These are phyloP conservation scores for Melanotaenia boesemani DNA, from an alignment of 2,797 vertebrate species.

Conservation along the genomic window DNA sequence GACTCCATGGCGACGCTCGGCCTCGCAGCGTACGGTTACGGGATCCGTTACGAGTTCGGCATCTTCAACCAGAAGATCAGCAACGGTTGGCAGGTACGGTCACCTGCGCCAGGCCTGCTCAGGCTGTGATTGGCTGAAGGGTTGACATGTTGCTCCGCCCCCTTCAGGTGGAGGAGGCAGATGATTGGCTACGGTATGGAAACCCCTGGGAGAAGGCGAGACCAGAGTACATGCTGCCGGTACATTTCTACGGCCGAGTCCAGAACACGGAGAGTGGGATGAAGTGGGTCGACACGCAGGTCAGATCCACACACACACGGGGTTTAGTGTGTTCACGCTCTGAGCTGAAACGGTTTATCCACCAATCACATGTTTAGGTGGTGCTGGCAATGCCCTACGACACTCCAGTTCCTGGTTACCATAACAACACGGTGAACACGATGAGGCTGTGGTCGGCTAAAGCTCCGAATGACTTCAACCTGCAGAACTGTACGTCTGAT, in stretches of 20 bases:
- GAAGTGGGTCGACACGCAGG: conserved; percentile 91
- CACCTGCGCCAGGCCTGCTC: neutral
- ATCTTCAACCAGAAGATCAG: conserved; percentile 94
- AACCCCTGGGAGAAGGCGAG: conserved; percentile 94
- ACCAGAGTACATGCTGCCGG: conserved; percentile 90
- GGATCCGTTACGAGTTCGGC: conserved; percentile 86
- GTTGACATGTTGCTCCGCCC: conserved; percentile 2
- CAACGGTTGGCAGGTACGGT: conserved; percentile 90
- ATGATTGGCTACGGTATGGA: conserved; percentile 91
- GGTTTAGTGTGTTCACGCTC: too few relatives aligned
- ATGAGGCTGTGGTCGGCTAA: conserved; percentile 92
- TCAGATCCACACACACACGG: conserved; percentile 35
- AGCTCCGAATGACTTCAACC: conserved; percentile 91
- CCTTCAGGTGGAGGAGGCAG: conserved; percentile 88
- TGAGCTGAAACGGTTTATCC: too few relatives aligned
- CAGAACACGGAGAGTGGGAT: conserved; percentile 73
- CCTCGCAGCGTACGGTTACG: conserved; percentile 87
- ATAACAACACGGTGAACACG: conserved; percentile 93
- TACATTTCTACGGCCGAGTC: conserved; percentile 90
- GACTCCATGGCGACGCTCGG: conserved; percentile 87
- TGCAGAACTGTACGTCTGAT: conserved; percentile 86
- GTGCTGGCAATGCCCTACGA: conserved; percentile 91
- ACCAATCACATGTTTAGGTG: conserved; percentile 74
- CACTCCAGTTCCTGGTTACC: conserved; percentile 90
- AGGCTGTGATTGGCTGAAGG: neutral